Evolutionary conservation across 2,113 vertebrate species (phyloP).

Genomic region (Vidua chalybeata): DNA sequence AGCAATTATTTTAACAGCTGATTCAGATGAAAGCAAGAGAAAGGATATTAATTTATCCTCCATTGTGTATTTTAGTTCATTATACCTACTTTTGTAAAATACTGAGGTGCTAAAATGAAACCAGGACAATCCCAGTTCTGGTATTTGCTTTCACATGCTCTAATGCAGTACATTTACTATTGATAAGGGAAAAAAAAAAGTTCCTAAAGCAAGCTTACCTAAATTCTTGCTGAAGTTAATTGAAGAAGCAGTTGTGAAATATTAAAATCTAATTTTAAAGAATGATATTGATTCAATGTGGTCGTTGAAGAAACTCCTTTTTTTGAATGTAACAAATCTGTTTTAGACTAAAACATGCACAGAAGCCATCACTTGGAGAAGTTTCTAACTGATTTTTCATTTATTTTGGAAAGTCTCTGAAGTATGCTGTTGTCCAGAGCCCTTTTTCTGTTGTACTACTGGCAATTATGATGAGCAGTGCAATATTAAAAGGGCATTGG

Average conservation of each 20-base stretch:
- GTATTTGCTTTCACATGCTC: not conserved
- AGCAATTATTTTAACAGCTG: not conserved
- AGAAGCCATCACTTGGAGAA: conserved; percentile 60
- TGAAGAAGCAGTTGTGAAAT: not conserved
- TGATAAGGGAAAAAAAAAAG: not conserved
- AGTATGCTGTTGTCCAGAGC: conserved; percentile 86
- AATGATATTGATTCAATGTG: not conserved
- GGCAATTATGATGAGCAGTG: conserved; percentile 93
- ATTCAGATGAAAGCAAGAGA: not conserved
- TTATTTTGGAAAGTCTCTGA: conserved; percentile 62
- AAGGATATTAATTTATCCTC: not conserved
- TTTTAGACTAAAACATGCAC: conserved; percentile 54
- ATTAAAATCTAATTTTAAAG: conserved; percentile 23
- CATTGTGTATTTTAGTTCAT: conserved; percentile 1
- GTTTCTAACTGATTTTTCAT: conserved; percentile 52
- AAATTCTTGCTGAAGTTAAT: conserved; percentile 30
- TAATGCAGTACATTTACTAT: not conserved
- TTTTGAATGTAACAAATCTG: conserved; percentile 32
- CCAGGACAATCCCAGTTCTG: not conserved
- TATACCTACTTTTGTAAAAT: not conserved
- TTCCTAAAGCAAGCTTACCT: not conserved
- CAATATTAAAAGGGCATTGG: conserved; percentile 99
- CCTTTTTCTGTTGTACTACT: conserved; percentile 97
- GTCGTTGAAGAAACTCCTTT: conserved; percentile 36
- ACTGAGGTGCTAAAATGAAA: not conserved